Evolutionary conservation across 1,140 invertebrate genomes (phyloP), one percentile per base, ranked within the genome.

Genomic region (Bicyclus anynana): DNA sequence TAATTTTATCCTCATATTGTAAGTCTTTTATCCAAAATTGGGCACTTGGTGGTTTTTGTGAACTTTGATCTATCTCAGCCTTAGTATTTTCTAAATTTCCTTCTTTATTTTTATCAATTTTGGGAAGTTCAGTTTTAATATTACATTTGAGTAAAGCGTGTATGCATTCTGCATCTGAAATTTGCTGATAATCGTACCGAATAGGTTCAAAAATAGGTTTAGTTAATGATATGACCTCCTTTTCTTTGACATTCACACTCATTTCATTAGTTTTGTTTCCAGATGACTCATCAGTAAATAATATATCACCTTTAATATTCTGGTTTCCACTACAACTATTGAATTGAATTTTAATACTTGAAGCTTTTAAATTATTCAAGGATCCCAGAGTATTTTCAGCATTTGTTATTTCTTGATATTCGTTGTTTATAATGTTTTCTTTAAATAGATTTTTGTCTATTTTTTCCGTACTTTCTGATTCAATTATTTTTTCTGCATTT

Each of bases 101-200:
- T 20, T 44, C 16, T 20, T 10, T 20, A 44, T 44, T 44, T 2
- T 4, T 6, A 16, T 38, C 13, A 4, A 16, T 17, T 16, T 10
- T 12, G 1, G 10, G 33, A 10, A 35, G 10, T 13, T 38, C 12
- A 44, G 16, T 44, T 20, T 44, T 12, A 2, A 20, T 18, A 2
- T 17, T 5, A 16, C 16, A 0, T 44, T 20, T 47, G 13, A 3
- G 44, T 12, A 33, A 33, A 53, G 57, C 74, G 16, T 71, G 44
- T 18, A 70, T 49, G 18, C 33, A 47, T 66, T 81, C 78, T 10
- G 74, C 74, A 50, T 77, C 76, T 17, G 18, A 79, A 67, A 40
- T 77, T 68, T 47, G 16, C 9, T 72, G 63, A 57, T 79, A 81
- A 38, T 40, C 69, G 23, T 71, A 60, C 10, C 50, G 46, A 9